Conservation (phyloP, 1,140 invertebrate genomes). For the Plodia interpunctella region DNA sequence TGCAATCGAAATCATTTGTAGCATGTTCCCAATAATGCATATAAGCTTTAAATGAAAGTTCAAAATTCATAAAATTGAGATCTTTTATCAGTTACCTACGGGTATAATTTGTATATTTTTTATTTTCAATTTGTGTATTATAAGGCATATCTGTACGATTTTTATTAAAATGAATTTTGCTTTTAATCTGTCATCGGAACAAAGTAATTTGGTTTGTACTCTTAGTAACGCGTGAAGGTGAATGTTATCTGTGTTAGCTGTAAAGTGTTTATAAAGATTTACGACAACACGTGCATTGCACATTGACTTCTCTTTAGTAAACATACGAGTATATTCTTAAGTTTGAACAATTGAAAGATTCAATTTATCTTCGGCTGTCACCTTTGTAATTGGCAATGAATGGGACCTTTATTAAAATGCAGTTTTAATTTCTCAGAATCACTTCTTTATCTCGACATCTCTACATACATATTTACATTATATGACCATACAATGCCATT, state of each 20-base stretch:
- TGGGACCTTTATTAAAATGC: constrained; percentile 18
- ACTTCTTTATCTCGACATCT: constrained; percentile 35
- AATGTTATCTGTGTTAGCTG: not conserved
- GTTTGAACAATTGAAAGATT: not conserved
- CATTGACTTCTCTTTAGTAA: constrained; percentile 13
- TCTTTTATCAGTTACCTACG: too few relatives aligned
- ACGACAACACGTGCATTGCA: constrained; percentile 21
- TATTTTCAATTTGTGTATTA: too few relatives aligned
- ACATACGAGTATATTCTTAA: not conserved
- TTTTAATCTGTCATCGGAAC: too few relatives aligned
- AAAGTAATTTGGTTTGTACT: too few relatives aligned
- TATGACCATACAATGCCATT: constrained; percentile 28
- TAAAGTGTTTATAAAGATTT: constrained; percentile 14
- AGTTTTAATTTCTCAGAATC: constrained; percentile 31
- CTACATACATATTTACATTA: constrained; percentile 55
- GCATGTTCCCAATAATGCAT: too few relatives aligned
- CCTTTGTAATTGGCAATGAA: not conserved
- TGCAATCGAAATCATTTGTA: too few relatives aligned
- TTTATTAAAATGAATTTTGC: too few relatives aligned
- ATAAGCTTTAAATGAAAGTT: too few relatives aligned
- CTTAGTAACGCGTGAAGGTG: not conserved
- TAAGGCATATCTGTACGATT: too few relatives aligned
- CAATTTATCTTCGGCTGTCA: not conserved
- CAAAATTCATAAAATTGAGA: too few relatives aligned
- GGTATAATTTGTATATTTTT: too few relatives aligned